Base-by-base conservation (phyloP, 2,888 invertebrate genomes). In the Clanis bilineata region DNA sequence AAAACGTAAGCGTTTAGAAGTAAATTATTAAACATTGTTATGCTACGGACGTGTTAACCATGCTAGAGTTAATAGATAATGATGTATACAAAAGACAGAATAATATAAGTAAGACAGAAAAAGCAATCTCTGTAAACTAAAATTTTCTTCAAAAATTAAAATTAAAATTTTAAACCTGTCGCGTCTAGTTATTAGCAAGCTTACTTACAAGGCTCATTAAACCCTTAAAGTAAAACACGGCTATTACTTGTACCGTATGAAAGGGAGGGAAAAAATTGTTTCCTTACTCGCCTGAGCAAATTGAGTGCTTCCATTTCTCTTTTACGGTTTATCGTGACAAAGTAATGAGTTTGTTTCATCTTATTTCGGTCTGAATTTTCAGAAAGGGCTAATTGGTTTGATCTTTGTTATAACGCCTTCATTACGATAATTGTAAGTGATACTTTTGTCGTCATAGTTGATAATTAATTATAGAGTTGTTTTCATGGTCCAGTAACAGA, bases 261-360 rank as follows among this genome's bases (percentile, higher is more conserved):
- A 51, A 51, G 51, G 32, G 32, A 28, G 28, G 18, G 10, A 10
- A 15, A 51, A 51, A 32, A 15, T 51, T 15, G 10, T 51, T 51
- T 18, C 51, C 32, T 51, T 51, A 51, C 32, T 28, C 28, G 32
- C 32, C 28, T 18, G 18, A 51, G 9, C 10, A 51, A 51, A 32
- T 51, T 51, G 32, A 51, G 32, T 51, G 32, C 32, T 32, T 18
- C 51, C 9, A 51, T 51, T 51, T 51, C 28, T 51, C 18, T 32
- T 21, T 15, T 32, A 18, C 15, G 10, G 32, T 51, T 32, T 51
- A 32, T 51, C 32, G 32, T 51, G 32, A 32, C 32, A 28, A 32
- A 10, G 28, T 51, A 51, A 51, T 51, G 51, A 51, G 28, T 12
- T 51, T 32, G 32, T 10, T 51, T 18, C 10, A 28, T 51, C 51